A percentile compares a stretch with the other conserved stretches of the same genome.
Evolutionary conservation across 1,140 invertebrate genomes (phyloP).

Genomic region (Carposina sasakii): DNA sequence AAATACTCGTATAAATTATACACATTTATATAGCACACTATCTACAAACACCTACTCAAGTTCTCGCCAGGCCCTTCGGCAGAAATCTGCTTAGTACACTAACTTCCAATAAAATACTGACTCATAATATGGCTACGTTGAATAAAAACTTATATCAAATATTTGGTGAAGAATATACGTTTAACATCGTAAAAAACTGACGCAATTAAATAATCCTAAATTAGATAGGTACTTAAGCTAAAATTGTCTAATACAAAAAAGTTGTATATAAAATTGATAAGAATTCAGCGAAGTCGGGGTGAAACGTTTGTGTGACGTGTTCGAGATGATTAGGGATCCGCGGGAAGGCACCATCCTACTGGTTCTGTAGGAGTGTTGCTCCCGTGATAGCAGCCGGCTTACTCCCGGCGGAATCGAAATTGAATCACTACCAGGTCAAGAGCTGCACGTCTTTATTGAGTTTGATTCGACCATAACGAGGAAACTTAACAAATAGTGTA

Average conservation of each 20-base stretch:
- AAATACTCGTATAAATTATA: constrained; percentile 71
- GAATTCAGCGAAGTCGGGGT: constrained; percentile 34
- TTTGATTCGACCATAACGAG: too few species aligned
- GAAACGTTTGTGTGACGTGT: constrained; percentile 10
- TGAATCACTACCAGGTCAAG: too few species aligned
- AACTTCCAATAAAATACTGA: constrained; percentile 70
- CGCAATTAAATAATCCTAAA: constrained; percentile 61
- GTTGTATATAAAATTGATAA: constrained; percentile 64
- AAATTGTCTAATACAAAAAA: constrained; percentile 55
- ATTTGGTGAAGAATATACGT: constrained; percentile 67
- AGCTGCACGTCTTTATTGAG: too few species aligned
- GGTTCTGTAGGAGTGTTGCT: constrained; percentile 16
- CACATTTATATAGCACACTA: constrained; percentile 71
- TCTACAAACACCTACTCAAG: constrained; percentile 66
- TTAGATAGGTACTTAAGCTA: constrained; percentile 52
- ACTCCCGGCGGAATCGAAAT: constrained; percentile 21
- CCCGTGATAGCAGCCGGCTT: constrained; percentile 23
- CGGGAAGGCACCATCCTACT: neutral
- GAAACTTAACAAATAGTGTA: too few species aligned
- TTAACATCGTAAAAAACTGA: constrained; percentile 53
- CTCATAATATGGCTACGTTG: constrained; percentile 67
- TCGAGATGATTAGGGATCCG: constrained; percentile 23
- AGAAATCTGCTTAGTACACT: constrained; percentile 53
- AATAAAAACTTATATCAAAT: constrained; percentile 71
- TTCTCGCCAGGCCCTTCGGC: constrained; percentile 55